phyloP scores from a whole-genome alignment of 1,140 invertebrate species.

The Homarus americanus region DNA sequence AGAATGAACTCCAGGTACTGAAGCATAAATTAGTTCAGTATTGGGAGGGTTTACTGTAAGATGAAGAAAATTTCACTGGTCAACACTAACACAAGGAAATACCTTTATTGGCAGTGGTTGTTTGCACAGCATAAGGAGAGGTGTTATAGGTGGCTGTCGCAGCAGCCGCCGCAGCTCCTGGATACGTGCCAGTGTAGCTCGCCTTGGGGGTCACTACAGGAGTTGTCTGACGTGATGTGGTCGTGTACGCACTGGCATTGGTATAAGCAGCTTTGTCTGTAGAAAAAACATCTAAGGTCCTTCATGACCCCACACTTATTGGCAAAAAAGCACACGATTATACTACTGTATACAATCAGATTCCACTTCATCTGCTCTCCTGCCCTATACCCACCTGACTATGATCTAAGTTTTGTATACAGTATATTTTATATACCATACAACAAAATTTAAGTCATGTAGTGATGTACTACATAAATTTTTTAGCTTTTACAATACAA shows the following conservation, averaged over 20 bases:
- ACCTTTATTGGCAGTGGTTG: slow-evolving; percentile 77
- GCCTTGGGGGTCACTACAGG: slow-evolving; percentile 76
- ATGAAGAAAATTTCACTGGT: too few relatives aligned
- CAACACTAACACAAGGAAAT: background rate
- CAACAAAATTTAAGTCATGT: too few relatives aligned
- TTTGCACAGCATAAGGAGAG: slow-evolving; percentile 78
- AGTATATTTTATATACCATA: too few relatives aligned
- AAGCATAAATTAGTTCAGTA: too few relatives aligned
- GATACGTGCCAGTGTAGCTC: slow-evolving; percentile 60
- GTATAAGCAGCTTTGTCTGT: slow-evolving; percentile 82
- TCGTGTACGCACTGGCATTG: slow-evolving; percentile 82
- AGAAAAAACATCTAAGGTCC: slow-evolving; percentile 75
- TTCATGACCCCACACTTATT: slow-evolving; percentile 30
- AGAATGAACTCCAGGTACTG: too few relatives aligned
- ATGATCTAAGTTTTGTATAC: too few relatives aligned
- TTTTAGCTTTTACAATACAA: too few relatives aligned
- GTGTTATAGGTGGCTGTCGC: slow-evolving; percentile 76
- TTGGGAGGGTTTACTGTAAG: too few relatives aligned
- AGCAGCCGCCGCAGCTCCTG: slow-evolving; percentile 72
- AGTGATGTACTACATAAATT: too few relatives aligned
- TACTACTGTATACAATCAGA: background rate
- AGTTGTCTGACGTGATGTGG: slow-evolving; percentile 82
- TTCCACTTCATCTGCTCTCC: background rate
- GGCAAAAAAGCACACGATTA: background rate
- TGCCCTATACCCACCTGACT: background rate